A percentile compares a stretch with the other conserved stretches of the same genome.
These are phyloP conservation scores for Cerceris rybyensis DNA, from an alignment of 2,888 invertebrate species.

Conservation along the genomic window DNA sequence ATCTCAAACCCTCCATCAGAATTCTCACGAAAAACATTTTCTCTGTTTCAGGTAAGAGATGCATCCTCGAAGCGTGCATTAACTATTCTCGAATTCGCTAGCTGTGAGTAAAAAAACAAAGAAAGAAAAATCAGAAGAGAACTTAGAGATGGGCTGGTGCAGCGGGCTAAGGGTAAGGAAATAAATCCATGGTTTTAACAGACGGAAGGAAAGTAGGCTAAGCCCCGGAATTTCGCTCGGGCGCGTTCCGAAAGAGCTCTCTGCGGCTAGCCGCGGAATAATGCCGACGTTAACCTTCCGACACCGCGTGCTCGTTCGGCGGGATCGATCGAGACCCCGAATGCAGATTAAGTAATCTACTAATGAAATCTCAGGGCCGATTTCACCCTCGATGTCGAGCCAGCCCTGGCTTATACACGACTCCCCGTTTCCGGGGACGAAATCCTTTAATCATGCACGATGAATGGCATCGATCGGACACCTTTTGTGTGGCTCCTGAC, in stretches of 20 bases:
- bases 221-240: constrained; percentile 49
- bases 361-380: constrained; percentile 57
- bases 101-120: constrained; percentile 12
- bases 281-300: constrained; percentile 44
- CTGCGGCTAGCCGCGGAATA: constrained; percentile 49
- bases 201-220: constrained; percentile 50
- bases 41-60: constrained; percentile 70
- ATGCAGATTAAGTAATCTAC: constrained; percentile 59
- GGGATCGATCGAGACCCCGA: constrained; percentile 39
- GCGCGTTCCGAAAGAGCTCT: constrained; percentile 39
- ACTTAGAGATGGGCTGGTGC: background rate
- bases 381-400: constrained; percentile 24
- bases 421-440: constrained; percentile 5
- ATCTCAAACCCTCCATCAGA: background rate
- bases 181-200: constrained; percentile 52
- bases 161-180: constrained; percentile 4
- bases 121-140: background rate
- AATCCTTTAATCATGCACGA: constrained; percentile 47
- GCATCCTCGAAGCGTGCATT: constrained; percentile 20
- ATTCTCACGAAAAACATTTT: constrained; percentile 25
- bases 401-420: constrained; percentile 13
- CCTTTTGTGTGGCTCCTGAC: constrained; percentile 9
- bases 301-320: background rate
- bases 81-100: constrained; percentile 1
- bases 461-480: constrained; percentile 25